Percentiles rank a stretch among this genome's conserved stretches.
phyloP scores from a whole-genome alignment of 1,140 invertebrate genomes.

The Triops cancriformis region DNA sequence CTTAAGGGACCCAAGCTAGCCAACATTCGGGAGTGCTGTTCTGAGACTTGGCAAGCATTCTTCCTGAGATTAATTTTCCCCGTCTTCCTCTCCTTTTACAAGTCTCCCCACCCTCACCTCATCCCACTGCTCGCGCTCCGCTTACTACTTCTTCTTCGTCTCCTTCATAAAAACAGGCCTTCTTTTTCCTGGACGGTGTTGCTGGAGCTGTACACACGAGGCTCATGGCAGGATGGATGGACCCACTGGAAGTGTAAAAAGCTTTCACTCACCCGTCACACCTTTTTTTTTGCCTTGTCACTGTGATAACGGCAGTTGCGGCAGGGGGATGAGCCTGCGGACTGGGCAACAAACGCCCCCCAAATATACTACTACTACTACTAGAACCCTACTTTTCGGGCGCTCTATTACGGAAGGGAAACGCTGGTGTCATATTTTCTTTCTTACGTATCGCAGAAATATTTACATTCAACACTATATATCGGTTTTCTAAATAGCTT shows the following conservation, averaged over 20 bases:
- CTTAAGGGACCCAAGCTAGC: neutral
- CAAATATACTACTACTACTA: neutral
- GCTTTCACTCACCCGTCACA: slow-evolving; percentile 9
- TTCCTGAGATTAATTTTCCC: neutral
- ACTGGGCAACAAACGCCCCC: neutral
- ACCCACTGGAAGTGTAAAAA: neutral
- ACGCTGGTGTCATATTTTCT: too few species aligned
- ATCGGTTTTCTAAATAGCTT: too few species aligned
- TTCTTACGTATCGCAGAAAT: too few species aligned
- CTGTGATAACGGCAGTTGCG: neutral
- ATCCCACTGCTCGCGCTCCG: neutral
- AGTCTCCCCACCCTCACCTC: neutral
- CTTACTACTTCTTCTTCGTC: neutral
- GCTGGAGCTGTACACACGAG: neutral
- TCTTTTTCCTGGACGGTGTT: neutral
- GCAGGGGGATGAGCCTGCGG: neutral
- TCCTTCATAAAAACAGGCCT: neutral
- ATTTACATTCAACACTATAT: too few species aligned
- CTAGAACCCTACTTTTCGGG: neutral
- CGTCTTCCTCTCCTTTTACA: slow-evolving; percentile 3
- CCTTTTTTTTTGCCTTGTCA: slow-evolving; percentile 9
- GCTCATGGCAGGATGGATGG: neutral
- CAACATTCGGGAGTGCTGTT: neutral
- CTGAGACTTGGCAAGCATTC: slow-evolving; percentile 5
- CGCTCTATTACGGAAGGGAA: neutral